Percentiles rank a stretch among this genome's conserved stretches.
These are phyloP conservation scores for Byasa hedistus DNA, from an alignment of 2,888 invertebrate genomes.

Conservation along the genomic window DNA sequence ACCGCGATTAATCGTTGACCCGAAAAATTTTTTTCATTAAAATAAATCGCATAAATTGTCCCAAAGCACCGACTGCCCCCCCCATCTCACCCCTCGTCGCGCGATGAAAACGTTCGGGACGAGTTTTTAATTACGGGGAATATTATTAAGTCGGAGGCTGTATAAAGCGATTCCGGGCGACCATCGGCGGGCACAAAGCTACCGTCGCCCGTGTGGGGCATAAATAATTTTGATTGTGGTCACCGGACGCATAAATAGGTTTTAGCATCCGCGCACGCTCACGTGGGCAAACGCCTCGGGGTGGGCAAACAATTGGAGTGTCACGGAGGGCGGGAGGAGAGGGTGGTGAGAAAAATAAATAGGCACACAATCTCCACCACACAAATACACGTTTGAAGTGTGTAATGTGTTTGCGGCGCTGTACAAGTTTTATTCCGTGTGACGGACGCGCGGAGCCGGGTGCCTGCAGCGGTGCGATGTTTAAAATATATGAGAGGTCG, in stretches of 20 bases:
- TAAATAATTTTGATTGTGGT: constrained; percentile 75
- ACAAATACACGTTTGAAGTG: constrained; percentile 65
- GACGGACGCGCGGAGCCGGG: constrained; percentile 50
- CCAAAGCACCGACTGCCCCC: constrained; percentile 40
- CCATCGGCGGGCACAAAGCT: constrained; percentile 10
- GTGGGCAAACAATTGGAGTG: constrained; percentile 65
- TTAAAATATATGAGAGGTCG: constrained; percentile 31
- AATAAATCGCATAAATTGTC: constrained; percentile 58
- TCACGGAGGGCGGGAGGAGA: constrained; percentile 42
- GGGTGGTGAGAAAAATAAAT: constrained; percentile 64
- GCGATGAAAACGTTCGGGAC: constrained; percentile 60
- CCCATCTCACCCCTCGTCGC: neutral
- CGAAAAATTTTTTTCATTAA: constrained; percentile 28
- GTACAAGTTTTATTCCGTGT: constrained; percentile 53
- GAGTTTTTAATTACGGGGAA: constrained; percentile 74
- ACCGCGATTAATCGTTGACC: constrained; percentile 6
- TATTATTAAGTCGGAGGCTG: constrained; percentile 71
- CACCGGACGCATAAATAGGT: constrained; percentile 64
- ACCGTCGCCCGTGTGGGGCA: constrained; percentile 42
- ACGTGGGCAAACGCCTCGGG: constrained; percentile 60
- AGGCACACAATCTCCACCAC: constrained; percentile 68
- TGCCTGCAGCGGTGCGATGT: constrained; percentile 35
- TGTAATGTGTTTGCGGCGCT: constrained; percentile 72
- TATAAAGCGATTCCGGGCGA: constrained; percentile 60
- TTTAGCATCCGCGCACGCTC: constrained; percentile 46